phyloP scores from a whole-genome alignment of 2,113 vertebrate species.

The Mirounga angustirostris region DNA sequence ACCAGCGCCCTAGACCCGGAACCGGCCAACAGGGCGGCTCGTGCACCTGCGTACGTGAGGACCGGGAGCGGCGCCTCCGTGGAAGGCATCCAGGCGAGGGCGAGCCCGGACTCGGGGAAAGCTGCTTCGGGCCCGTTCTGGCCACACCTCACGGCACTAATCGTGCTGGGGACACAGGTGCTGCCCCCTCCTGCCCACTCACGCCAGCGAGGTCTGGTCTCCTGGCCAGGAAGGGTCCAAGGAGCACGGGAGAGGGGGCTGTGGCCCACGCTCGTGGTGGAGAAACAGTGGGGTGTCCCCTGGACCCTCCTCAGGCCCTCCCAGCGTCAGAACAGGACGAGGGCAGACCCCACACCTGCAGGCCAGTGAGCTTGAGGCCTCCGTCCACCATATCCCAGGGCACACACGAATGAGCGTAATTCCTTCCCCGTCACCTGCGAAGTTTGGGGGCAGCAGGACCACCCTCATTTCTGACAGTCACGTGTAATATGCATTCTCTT shows the following conservation, averaged over 20 bases:
- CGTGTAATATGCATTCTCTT: neutral
- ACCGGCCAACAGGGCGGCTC: neutral
- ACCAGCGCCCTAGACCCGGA: neutral
- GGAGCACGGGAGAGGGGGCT: neutral
- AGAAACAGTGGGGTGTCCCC: neutral
- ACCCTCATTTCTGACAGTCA: neutral
- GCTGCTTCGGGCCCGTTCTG: neutral
- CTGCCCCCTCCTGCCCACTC: neutral
- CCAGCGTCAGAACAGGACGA: neutral
- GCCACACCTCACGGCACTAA: neutral
- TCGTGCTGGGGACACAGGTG: neutral
- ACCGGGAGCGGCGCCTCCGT: neutral
- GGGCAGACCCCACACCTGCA: neutral
- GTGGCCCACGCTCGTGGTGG: neutral
- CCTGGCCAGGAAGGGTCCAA: neutral
- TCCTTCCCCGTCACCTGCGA: neutral
- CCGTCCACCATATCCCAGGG: neutral
- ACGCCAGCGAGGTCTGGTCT: neutral
- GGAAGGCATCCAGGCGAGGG: rapidly evolving
- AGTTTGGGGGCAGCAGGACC: neutral
- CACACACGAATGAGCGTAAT: neutral
- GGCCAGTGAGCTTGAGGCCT: neutral
- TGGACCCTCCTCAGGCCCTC: neutral
- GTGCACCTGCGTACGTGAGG: neutral
- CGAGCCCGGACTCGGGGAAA: neutral